Evolutionary conservation across 2,888 invertebrate species (phyloP).

Genomic region (Plagiodera versicolora): DNA sequence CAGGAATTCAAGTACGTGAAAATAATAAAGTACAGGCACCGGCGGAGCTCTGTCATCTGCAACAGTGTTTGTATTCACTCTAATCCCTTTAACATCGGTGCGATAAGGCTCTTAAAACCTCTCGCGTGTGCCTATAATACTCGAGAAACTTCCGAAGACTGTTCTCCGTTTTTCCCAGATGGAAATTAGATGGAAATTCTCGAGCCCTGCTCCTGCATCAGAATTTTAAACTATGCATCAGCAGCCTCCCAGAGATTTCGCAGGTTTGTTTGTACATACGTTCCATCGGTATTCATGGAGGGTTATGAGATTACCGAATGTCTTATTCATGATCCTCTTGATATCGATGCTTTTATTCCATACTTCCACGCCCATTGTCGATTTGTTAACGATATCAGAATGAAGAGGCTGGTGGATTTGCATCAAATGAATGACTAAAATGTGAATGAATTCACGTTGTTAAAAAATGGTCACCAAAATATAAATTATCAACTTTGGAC

Average conservation of each 20-base stretch:
- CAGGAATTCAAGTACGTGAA: too few species aligned
- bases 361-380: not conserved
- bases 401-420: too few species aligned
- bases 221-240: constrained; percentile 6
- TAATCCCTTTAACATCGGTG: constrained; percentile 20
- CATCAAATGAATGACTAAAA: too few species aligned
- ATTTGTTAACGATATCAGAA: too few species aligned
- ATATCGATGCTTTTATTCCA: not conserved
- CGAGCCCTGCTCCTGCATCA: constrained; percentile 21
- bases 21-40: not conserved
- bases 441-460: too few species aligned
- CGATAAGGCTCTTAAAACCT: constrained; percentile 19
- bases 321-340: not conserved
- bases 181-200: constrained; percentile 21
- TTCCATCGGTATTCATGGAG: not conserved
- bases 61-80: constrained; percentile 15
- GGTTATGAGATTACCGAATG: not conserved
- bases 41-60: constrained; percentile 4
- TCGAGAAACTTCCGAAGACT: constrained; percentile 14
- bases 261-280: not conserved
- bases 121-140: constrained; percentile 18
- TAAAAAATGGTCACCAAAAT: too few species aligned
- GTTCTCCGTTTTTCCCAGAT: constrained; percentile 24
- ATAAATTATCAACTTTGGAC: too few species aligned
- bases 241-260: not conserved